Evolutionary conservation across 2,888 invertebrate species (phyloP).

Genomic region (Crocallis elinguaria): DNA sequence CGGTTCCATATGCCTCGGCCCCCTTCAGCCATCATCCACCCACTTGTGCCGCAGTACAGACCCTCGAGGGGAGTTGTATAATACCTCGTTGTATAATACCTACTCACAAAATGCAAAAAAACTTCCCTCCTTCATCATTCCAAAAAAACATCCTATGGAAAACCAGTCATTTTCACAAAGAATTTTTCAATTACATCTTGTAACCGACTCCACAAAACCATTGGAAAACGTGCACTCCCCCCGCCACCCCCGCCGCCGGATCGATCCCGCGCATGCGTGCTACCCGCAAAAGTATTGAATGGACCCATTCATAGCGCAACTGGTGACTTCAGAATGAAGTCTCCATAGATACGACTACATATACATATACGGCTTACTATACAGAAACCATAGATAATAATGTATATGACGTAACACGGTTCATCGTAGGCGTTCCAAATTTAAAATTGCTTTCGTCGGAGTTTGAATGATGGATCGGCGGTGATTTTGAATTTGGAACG

Average conservation of each 20-base stretch:
- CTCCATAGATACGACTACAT: conserved; percentile 17
- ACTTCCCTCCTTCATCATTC: no score
- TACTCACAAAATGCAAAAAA: no score
- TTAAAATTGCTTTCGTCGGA: conserved; percentile 8
- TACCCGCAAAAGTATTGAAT: conserved; percentile 65
- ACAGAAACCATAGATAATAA: conserved; percentile 1
- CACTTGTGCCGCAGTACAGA: no score
- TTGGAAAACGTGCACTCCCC: conserved; percentile 40
- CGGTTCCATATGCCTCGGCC: no score
- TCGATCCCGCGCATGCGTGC: conserved; percentile 69
- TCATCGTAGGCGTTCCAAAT: conserved; percentile 33
- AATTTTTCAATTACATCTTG: neutral
- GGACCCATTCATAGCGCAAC: conserved; percentile 75
- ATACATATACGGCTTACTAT: conserved; percentile 33
- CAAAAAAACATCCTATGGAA: no score
- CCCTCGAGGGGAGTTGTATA: no score
- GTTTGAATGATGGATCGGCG: conserved; percentile 8
- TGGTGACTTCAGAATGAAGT: conserved; percentile 71
- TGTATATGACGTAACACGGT: conserved; percentile 31
- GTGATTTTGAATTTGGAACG: conserved; percentile 3
- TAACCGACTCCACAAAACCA: conserved; percentile 4
- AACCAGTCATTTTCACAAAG: no score
- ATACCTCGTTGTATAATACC: no score
- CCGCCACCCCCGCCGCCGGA: conserved; percentile 43
- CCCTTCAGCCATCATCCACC: no score